Base-by-base conservation (phyloP, 2,113 vertebrate genomes). In the Cyprinodon brontotheroides region DNA sequence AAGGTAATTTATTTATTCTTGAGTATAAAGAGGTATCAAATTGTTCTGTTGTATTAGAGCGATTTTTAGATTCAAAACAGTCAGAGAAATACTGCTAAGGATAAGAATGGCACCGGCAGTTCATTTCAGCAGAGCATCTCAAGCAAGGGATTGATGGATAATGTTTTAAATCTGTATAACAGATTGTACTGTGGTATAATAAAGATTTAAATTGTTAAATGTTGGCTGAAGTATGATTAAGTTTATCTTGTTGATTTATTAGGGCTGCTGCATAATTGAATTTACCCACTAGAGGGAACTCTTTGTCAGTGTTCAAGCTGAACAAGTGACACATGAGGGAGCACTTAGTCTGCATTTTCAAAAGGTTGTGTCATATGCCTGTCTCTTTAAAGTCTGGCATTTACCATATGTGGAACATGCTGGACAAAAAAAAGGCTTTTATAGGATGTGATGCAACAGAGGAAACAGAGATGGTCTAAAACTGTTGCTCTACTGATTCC, bases 1-100 rank as follows among this genome's bases (percentile, higher is more conserved):
- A 74, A 84, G 80, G 60, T 82, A 65, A 70, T 73, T 80, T 91
- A 93, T 93, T 93, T 93, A 91, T 93, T 92, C 68, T 78, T 59
- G 70, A 40, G 61, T 78, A 70, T 86, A 65, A 87, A 78, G 70
- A 82, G 36, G 40, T 80, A 70, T 67, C 41, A 41, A 45, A 68
- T 70, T 78, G 74, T 83, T 81, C 60, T 78, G 20, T 87, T 89
- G 68, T 70, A 77, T 83, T 62, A 81, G 72, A 79, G 65, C 65
- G 70, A 53, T 82, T 85, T 64, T 80, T 66, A 74, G 81, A 84
- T 85, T 76, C 64, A 77, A 72, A 80, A 86, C 76, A 81, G n/a
- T 66, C n/a, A 75, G 60, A 13, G 65, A 62, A 75, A 36, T 66
- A 64, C 37, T 63, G 71, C 62, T 75, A 39, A 64, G 81, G 82